These are phyloP conservation scores for Ispidina lecontei DNA, from an alignment of 2,797 vertebrate genomes.

Conservation along the genomic window DNA sequence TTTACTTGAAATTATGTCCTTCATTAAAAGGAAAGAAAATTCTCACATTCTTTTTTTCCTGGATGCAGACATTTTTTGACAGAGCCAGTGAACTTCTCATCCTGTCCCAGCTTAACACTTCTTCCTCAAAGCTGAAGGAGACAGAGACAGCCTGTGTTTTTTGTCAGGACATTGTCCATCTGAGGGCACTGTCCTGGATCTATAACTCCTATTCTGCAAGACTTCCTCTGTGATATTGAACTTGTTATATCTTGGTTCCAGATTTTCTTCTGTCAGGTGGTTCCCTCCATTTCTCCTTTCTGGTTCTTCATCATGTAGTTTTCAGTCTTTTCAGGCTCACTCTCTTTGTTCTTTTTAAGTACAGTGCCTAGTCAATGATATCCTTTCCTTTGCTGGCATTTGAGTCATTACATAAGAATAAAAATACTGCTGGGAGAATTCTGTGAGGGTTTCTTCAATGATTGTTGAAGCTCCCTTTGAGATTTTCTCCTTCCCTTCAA, in stretches of 20 bases:
- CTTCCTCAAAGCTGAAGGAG: background rate
- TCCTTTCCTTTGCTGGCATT: background rate
- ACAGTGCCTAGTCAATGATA: accelerated
- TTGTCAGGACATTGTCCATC: background rate
- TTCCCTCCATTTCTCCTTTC: background rate
- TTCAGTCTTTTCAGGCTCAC: background rate
- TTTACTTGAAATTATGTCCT: background rate
- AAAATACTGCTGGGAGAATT: background rate
- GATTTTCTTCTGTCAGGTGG: background rate
- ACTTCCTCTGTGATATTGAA: background rate
- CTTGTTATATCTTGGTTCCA: background rate
- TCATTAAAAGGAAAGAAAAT: background rate
- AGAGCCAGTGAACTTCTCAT: background rate
- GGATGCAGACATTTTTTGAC: background rate
- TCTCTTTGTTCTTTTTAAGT: background rate
- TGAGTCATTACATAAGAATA: background rate
- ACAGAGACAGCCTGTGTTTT: background rate
- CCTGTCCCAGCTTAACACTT: background rate
- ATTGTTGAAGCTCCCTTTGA: background rate
- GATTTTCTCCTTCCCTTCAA: background rate
- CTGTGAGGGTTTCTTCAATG: background rate
- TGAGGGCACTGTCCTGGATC: background rate
- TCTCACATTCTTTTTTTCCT: background rate
- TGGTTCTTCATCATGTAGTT: background rate
- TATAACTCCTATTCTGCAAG: background rate